Evolutionary conservation across 2,888 invertebrate genomes (phyloP).

Genomic region (Ecdyonurus torrentis): DNA sequence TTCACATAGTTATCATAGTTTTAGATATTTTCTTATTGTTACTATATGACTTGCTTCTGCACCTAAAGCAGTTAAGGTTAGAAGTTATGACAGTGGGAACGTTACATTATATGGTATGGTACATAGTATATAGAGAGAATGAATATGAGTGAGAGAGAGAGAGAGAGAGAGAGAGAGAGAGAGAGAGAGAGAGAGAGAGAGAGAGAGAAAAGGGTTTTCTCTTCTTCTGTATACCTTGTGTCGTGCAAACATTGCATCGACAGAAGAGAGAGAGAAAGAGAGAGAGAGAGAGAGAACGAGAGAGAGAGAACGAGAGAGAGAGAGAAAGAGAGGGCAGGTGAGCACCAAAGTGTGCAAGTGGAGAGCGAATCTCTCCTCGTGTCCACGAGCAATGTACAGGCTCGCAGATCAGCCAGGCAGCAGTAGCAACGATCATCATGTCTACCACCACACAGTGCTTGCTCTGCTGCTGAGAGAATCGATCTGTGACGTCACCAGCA

Average conservation of each 20-base stretch:
- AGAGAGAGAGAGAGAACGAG: not conserved
- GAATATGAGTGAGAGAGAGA: no score
- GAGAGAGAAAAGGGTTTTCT: no score
- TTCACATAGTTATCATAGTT: no score
- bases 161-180: no score
- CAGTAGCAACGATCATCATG: not conserved
- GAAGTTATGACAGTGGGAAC: no score
- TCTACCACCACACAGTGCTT: not conserved
- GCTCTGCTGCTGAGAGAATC: not conserved
- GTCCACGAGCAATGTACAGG: not conserved
- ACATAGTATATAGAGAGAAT: no score
- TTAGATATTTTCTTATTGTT: no score
- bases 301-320: not conserved
- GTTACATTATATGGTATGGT: no score
- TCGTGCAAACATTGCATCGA: not conserved
- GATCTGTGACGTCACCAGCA: not conserved
- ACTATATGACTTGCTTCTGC: no score
- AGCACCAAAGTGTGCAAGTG: not conserved
- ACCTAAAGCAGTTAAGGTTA: no score
- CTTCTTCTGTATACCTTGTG: no score
- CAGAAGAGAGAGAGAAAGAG: not conserved
- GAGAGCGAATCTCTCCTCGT: not conserved
- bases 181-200: no score
- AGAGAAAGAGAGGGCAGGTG: not conserved
- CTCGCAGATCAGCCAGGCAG: not conserved